phyloP scores from a whole-genome alignment of 2,888 invertebrate species.

The Pristionchus mayeri region DNA sequence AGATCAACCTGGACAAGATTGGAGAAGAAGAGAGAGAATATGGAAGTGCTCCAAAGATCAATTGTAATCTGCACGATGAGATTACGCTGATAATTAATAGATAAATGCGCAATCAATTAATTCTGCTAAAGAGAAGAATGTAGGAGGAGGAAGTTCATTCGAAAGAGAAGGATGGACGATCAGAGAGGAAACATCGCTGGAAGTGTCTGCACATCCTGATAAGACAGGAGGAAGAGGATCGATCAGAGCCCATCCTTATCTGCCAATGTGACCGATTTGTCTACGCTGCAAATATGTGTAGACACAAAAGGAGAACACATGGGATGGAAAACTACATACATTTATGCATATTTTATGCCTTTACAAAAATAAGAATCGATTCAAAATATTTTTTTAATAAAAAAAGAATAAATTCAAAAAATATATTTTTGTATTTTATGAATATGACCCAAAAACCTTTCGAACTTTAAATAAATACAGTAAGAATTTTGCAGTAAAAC shows the following conservation, averaged over 20 bases:
- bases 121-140: no score
- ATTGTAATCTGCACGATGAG: no score
- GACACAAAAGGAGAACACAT: background rate
- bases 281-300: background rate
- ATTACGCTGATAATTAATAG: no score
- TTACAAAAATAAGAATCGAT: background rate
- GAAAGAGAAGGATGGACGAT: background rate
- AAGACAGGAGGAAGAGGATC: background rate
- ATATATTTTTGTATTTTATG: no score
- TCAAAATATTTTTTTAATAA: background rate
- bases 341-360: no score
- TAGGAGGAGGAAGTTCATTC: background rate
- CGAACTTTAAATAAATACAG: background rate
- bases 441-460: background rate
- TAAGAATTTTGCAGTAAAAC: no score
- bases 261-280: constrained; percentile 17
- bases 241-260: constrained; percentile 7
- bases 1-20: background rate
- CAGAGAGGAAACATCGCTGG: background rate
- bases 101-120: no score
- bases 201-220: background rate
- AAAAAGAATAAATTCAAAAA: background rate
- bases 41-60: background rate
- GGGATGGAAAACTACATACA: no score
- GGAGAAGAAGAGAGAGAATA: background rate